Evolutionary conservation across 2,797 vertebrate species (phyloP), one percentile per base, ranked within the genome.

Genomic region (Chloroceryle inda): DNA sequence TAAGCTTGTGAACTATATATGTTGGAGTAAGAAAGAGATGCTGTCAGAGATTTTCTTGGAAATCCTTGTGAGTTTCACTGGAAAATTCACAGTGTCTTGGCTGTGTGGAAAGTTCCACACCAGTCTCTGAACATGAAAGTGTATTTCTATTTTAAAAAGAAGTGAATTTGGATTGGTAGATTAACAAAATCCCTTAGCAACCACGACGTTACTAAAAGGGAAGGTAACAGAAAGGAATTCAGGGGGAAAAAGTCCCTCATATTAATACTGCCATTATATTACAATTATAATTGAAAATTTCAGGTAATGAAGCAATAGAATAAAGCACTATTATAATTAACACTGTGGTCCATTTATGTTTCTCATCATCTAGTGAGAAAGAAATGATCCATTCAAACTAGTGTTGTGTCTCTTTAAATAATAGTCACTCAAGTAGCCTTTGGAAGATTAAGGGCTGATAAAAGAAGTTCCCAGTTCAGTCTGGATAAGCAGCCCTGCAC

Each of bases 361-460:
- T 56, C 71, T 78, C 8, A 22, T 59, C 20, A 27, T 58, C 55
- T 72, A 63, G 38, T 80, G 31, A n/a, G 38, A 93, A 89, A 69
- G 33, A 94, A 92, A 80, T 40, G 5, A 67, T 84, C 23, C 24
- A 24, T 58, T 85, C 11, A 61, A 53, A 81, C 50, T 14, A 19
- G 9, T 44, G 7, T 47, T 71, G 11, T 88, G 44, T 67, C 52
- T 68, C 27, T 67, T 62, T 90, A 63, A 93, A 55, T 33, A 50
- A 10, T 18, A 83, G 29, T 71, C 38, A 47, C 42, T 82, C 27
- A 64, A 14, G 6, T 64, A 8, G 10, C n/a, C 86, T 93, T 20
- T 68, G 67, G 95, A 92, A 42, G 4, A 72, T 92, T 91, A 85
- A 88, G 13, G 42, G 68, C 23, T 67, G 18, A 95, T 85, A 85